Percentiles rank a stretch among this genome's conserved stretches.
Conservation (phyloP, 2,888 invertebrate species). For the Steinernema hermaphroditum region DNA sequence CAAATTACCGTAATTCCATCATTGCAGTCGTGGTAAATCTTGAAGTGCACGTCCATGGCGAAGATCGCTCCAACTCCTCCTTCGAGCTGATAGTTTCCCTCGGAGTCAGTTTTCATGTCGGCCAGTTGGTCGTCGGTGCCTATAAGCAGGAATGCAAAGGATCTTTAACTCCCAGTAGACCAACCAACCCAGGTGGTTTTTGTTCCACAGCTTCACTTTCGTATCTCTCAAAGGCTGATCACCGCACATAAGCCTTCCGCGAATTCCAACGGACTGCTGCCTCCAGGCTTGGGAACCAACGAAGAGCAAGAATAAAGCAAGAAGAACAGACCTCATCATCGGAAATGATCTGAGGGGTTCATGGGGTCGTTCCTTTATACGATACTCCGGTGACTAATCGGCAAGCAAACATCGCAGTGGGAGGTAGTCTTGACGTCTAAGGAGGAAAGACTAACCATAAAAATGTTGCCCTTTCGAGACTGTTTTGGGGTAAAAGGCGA, state of each 20-base stretch:
- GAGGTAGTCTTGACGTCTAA: no score
- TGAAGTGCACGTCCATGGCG: conserved; percentile 52
- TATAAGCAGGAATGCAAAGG: no score
- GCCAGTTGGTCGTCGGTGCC: conserved; percentile 55
- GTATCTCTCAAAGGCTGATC: conserved; percentile 40
- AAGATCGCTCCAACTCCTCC: conserved; percentile 48
- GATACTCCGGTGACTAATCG: not conserved
- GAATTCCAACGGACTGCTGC: conserved; percentile 42
- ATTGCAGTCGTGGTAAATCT: conserved; percentile 53
- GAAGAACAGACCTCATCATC: not conserved
- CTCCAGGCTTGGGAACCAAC: conserved; percentile 34
- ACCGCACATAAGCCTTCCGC: conserved; percentile 41
- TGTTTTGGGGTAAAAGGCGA: no score
- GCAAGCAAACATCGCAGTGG: no score
- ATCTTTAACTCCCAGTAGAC: no score
- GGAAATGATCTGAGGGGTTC: conserved; percentile 2
- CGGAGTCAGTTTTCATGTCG: conserved; percentile 47
- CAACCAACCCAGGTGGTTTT: conserved; percentile 42
- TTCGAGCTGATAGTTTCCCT: conserved; percentile 52
- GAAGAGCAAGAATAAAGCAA: conserved; percentile 6
- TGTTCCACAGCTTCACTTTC: conserved; percentile 38
- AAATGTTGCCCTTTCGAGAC: no score
- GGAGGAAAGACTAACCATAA: no score
- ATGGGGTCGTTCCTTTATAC: not conserved
- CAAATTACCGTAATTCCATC: conserved; percentile 41